phyloP scores from a whole-genome alignment of 2,888 invertebrate genomes.

The Tetragnatha montana region DNA sequence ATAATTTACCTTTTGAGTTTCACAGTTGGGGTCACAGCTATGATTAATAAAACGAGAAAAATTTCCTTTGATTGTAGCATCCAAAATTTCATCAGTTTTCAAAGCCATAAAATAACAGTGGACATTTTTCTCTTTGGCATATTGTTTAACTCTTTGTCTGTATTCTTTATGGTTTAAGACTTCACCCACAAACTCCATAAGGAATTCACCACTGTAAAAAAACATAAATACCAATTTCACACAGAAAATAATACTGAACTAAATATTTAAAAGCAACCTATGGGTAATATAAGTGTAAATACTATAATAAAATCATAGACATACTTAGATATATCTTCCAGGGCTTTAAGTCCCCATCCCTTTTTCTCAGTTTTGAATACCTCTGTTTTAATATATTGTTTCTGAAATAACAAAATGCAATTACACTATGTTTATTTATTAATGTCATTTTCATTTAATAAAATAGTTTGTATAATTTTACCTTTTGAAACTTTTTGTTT shows the following conservation, averaged over 20 bases:
- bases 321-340: constrained; percentile 84
- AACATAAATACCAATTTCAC: background rate
- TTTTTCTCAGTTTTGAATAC: constrained; percentile 90
- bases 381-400: constrained; percentile 87
- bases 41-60: constrained; percentile 98
- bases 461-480: background rate
- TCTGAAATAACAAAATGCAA: constrained; percentile 74
- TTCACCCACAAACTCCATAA: constrained; percentile 99
- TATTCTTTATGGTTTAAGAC: constrained; percentile 94
- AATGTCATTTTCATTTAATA: background rate
- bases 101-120: constrained; percentile 99
- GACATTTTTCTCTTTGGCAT: constrained; percentile 90
- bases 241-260: background rate
- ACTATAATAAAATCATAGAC: constrained; percentile 74
- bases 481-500: constrained; percentile 63
- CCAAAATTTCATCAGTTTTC: constrained; percentile 93
- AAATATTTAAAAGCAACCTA: background rate
- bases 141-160: constrained; percentile 89
- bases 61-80: constrained; percentile 96
- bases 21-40: constrained; percentile 98
- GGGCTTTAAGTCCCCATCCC: constrained; percentile 94
- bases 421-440: background rate
- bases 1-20: constrained; percentile 89
- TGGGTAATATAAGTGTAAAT: background rate
- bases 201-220: constrained; percentile 87